These are phyloP conservation scores for Eumerus sabulonum DNA, from an alignment of 2,888 invertebrate species.

Conservation along the genomic window DNA sequence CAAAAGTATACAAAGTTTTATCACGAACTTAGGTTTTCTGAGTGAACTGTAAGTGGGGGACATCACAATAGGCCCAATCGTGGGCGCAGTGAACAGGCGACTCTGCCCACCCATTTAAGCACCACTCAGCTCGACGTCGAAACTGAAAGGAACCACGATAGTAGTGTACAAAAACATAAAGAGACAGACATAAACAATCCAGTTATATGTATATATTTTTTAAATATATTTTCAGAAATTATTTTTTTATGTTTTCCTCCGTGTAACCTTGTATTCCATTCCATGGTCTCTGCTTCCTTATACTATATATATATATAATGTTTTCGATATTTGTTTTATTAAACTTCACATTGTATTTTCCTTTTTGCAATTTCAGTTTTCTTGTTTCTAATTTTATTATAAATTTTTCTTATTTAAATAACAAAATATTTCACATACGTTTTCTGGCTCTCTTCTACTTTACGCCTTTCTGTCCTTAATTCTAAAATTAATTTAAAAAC, in stretches of 20 bases:
- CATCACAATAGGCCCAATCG: too few relatives aligned
- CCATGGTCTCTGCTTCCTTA: constrained; percentile 44
- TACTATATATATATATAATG: constrained; percentile 31
- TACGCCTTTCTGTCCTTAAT: not conserved
- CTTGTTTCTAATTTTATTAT: constrained; percentile 28
- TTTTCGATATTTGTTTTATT: constrained; percentile 39
- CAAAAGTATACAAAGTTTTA: too few relatives aligned
- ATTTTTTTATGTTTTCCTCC: constrained; percentile 57
- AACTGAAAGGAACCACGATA: too few relatives aligned
- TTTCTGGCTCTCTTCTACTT: constrained; percentile 36
- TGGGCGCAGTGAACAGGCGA: too few relatives aligned
- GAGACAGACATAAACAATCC: too few relatives aligned
- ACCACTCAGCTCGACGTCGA: too few relatives aligned
- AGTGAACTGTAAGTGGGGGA: too few relatives aligned
- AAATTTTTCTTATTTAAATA: constrained; percentile 60
- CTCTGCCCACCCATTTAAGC: too few relatives aligned
- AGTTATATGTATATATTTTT: not conserved
- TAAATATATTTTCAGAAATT: constrained; percentile 65
- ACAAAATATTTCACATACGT: constrained; percentile 62
- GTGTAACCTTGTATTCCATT: constrained; percentile 60
- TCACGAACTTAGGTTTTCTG: too few relatives aligned
- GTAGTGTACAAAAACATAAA: too few relatives aligned
- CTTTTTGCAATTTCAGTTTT: constrained; percentile 11
- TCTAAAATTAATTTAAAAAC: constrained; percentile 44
- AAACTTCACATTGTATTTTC: not conserved